Conservation (phyloP, 2,113 vertebrate species). For the Myanophis thanlyinensis region DNA sequence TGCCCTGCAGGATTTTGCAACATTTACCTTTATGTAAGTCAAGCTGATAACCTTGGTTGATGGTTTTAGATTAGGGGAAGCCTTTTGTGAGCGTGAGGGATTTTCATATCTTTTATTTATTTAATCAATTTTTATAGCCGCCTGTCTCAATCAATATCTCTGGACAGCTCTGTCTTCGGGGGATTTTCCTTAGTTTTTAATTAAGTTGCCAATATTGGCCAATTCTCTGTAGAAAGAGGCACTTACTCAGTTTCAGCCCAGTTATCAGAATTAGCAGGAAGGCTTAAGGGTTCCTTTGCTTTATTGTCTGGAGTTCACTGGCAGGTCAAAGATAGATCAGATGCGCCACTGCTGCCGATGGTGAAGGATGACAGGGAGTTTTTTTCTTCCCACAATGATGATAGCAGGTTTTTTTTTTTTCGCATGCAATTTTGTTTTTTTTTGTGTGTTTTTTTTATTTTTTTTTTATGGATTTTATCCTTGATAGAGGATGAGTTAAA, state of each 20-base stretch:
- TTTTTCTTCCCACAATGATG: neutral
- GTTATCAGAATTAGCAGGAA: neutral
- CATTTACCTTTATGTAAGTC: neutral
- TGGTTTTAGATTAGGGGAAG: neutral
- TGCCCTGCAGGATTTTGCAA: neutral
- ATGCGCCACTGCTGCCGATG: neutral
- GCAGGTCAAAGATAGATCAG: neutral
- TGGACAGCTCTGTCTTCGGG: neutral
- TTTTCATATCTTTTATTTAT: neutral
- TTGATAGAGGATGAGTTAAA: neutral
- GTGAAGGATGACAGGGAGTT: neutral
- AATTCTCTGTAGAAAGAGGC: neutral
- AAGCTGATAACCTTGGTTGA: neutral
- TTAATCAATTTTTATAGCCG: neutral
- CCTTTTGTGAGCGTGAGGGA: neutral
- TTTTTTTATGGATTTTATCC: neutral
- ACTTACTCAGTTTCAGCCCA: neutral
- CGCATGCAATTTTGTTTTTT: neutral
- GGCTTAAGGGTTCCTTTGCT: neutral
- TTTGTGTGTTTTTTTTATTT: no score
- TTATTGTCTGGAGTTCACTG: neutral
- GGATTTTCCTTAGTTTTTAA: neutral
- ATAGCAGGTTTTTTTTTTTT: neutral
- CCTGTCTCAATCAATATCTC: neutral
- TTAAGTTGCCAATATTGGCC: neutral